Percentiles rank a stretch among this genome's conserved stretches.
Conservation (phyloP, 64 coral and sea anemone species). For the Dendronephthya gigantea region DNA sequence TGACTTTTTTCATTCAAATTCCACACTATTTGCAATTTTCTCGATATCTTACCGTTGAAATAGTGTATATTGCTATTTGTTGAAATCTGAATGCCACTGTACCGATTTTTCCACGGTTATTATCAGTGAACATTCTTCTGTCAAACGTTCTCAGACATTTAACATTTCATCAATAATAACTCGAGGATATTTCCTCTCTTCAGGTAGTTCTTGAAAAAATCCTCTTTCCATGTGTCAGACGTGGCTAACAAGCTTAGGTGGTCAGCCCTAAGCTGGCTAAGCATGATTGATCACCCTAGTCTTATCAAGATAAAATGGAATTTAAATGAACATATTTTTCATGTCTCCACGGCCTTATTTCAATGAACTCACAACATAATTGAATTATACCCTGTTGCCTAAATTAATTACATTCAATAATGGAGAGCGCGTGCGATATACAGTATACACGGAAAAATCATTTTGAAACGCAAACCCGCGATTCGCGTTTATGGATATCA, state of each 20-base stretch:
- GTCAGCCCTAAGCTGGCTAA: background rate
- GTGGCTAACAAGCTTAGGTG: background rate
- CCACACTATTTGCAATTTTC: too few species aligned
- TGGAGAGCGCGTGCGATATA: background rate
- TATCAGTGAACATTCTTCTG: too few species aligned
- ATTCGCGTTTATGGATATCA: background rate
- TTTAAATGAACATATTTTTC: background rate
- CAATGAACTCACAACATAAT: background rate
- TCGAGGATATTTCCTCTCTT: too few species aligned
- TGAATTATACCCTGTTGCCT: background rate
- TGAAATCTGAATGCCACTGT: too few species aligned
- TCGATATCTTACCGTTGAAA: too few species aligned
- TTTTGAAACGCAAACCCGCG: too few species aligned
- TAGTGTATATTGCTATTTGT: too few species aligned
- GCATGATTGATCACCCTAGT: background rate
- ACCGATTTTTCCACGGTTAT: too few species aligned
- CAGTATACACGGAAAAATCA: too few species aligned
- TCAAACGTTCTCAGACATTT: too few species aligned
- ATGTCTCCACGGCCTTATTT: background rate
- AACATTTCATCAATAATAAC: too few species aligned
- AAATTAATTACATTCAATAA: constrained; percentile 17
- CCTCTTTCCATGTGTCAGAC: background rate
- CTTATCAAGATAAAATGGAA: constrained; percentile 11
- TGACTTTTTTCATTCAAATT: background rate
- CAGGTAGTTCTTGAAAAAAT: background rate